phyloP scores from a whole-genome alignment of 1,140 invertebrate species.

The Caenorhabditis briggsae region DNA sequence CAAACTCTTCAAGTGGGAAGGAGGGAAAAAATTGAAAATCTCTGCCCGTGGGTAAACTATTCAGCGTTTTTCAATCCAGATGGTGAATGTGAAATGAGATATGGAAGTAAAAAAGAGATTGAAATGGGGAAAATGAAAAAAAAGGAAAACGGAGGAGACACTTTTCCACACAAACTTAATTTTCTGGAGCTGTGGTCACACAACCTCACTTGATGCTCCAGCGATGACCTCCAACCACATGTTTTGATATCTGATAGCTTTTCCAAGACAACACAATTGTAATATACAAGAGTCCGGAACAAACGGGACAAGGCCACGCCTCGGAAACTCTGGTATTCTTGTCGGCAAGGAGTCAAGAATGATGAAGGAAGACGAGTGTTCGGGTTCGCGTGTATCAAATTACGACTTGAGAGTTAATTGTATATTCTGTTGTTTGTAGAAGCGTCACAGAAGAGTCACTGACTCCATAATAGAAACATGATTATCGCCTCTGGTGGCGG shows the following conservation, averaged over 20 bases:
- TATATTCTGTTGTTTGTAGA: conserved; percentile 55
- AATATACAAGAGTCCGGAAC: conserved; percentile 1
- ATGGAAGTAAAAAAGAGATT: not conserved
- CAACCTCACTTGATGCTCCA: not conserved
- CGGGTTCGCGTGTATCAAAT: conserved; percentile 52
- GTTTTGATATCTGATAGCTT: conserved; percentile 42
- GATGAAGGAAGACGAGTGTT: conserved; percentile 7
- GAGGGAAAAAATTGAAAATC: not conserved
- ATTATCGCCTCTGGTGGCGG: not conserved
- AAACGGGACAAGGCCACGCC: not conserved
- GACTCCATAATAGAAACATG: conserved; percentile 45
- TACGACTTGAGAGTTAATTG: conserved; percentile 51
- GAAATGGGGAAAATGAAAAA: not conserved
- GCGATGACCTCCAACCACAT: conserved; percentile 15
- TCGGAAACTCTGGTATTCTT: not conserved
- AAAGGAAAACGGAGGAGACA: too few species aligned
- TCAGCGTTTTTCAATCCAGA: not conserved
- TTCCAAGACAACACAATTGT: not conserved
- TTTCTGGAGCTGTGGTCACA: not conserved
- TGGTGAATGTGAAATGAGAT: conserved; percentile 30
- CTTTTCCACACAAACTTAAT: not conserved
- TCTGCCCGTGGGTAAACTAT: not conserved
- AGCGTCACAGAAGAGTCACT: conserved; percentile 17
- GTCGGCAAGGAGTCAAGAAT: conserved; percentile 34
- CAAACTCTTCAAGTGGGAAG: conserved; percentile 4